A percentile compares a stretch with the other conserved stretches of the same genome.
phyloP scores from a whole-genome alignment of 2,113 vertebrate genomes.

The Oryzias javanicus region DNA sequence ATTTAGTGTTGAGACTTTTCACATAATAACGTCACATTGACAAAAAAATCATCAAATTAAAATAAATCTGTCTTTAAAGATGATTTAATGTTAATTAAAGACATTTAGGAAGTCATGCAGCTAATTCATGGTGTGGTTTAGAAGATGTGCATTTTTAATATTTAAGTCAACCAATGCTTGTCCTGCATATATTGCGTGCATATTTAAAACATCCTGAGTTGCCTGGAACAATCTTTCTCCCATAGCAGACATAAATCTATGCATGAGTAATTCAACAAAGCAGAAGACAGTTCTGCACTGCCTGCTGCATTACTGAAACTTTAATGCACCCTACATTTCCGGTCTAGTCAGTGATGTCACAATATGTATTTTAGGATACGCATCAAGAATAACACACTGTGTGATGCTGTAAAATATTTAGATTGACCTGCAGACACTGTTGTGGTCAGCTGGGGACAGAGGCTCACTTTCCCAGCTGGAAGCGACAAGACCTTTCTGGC shows the following conservation, averaged over 20 bases:
- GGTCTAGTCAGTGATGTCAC: conserved; percentile 3
- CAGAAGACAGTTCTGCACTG: background rate
- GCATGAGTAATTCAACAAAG: conserved; percentile 11
- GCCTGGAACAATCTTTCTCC: too few relatives aligned
- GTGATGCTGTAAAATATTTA: conserved; percentile 32
- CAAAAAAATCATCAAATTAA: too few relatives aligned
- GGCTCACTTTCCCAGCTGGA: conserved; percentile 31
- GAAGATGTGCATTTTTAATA: too few relatives aligned
- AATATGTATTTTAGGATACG: background rate
- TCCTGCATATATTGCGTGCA: too few relatives aligned
- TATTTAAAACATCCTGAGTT: too few relatives aligned
- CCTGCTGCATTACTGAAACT: background rate
- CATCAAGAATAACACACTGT: conserved; percentile 1
- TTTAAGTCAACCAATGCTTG: too few relatives aligned
- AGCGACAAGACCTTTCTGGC: conserved; percentile 40
- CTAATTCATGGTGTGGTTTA: background rate
- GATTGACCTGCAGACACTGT: conserved; percentile 3
- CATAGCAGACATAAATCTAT: background rate
- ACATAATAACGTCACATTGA: too few relatives aligned
- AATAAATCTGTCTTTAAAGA: too few relatives aligned
- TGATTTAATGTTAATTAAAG: too few relatives aligned
- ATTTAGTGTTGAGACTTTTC: too few relatives aligned
- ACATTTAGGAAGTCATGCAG: background rate
- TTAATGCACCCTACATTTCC: background rate
- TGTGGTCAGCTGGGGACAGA: conserved; percentile 20